Evolutionary conservation across 2,888 invertebrate species (phyloP), one percentile per base, ranked within the genome.

Genomic region (Danaus chrysippus): DNA sequence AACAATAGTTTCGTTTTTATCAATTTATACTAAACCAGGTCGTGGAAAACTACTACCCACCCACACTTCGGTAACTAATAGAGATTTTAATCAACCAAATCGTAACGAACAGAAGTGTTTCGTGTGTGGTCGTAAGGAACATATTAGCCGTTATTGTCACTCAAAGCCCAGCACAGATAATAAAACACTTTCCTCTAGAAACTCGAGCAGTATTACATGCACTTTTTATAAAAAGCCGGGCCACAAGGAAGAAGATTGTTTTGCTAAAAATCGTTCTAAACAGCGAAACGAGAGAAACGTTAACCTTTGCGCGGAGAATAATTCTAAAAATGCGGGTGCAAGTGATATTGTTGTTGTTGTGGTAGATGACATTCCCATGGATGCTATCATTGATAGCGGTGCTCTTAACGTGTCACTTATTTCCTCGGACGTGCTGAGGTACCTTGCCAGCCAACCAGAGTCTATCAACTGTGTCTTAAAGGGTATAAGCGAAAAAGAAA

Each of bases 331-430:
- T 23, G 23, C 23, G 23, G 23, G 23, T 23, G 23, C 23, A 23
- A 23, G 23, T 13, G 62, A 62, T 13, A 10, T 62, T 23, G 42
- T 12, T 43, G 17, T 55, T 1, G 62, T 59, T 0, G 67, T 62
- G 8, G 42, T 63, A n/a, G 41, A 63, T 13, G 57, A 44, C 11
- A 58, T 58, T 12, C 56, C 63, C 1, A 59, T 71, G 9, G 71
- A 73, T 12, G 59, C 72, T 2, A 55, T 73, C 1, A 71, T 73
- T 9, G 71, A 72, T 52, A 70, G 68, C 19, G 71, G 72, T 0
- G 68, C 70, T 1, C 54, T 63, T 10, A 58, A 46, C 15, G 52
- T 71, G 10, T 71, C 54, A n/a, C n/a, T 54, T 10, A 54, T 54
- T 41, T 54, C 54, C 0, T 58, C 60, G 0, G 59, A 46, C 1